These are phyloP conservation scores for Phoebastria nigripes DNA, from an alignment of 2,797 vertebrate species.

Conservation along the genomic window DNA sequence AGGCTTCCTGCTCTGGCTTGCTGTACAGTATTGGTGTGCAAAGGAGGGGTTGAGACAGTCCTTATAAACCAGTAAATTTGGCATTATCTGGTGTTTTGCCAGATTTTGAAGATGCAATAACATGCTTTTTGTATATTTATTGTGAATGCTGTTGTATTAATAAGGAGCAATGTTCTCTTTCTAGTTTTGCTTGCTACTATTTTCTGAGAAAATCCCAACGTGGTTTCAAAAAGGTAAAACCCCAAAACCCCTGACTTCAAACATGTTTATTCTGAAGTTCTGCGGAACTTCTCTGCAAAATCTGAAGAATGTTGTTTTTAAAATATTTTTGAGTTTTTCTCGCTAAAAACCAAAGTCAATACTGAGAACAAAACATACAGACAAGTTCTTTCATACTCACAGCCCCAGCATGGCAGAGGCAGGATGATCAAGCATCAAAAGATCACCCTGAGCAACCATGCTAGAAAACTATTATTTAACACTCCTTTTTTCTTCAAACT, in stretches of 20 bases:
- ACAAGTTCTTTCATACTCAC: neutral
- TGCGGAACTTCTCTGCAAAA: neutral
- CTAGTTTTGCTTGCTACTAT: neutral
- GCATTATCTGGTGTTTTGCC: neutral
- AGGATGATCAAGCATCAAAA: neutral
- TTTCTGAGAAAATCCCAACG: rapidly evolving
- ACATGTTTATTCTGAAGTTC: neutral
- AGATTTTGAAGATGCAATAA: neutral
- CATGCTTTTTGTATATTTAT: neutral
- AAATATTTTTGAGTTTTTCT: neutral
- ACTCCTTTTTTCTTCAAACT: neutral
- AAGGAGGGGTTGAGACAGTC: neutral
- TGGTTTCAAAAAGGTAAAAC: neutral
- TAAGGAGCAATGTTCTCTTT: neutral
- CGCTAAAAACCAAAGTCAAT: neutral
- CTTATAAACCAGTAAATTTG: neutral
- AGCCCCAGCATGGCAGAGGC: neutral
- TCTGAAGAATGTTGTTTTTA: neutral
- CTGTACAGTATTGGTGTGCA: rapidly evolving
- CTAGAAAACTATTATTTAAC: neutral
- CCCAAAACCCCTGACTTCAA: rapidly evolving
- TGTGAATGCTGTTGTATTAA: neutral
- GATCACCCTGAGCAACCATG: neutral
- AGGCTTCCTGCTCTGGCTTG: neutral
- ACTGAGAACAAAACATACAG: neutral